Base-by-base conservation (phyloP, 2,888 invertebrate genomes). In the Drosophila suboccidentalis region DNA sequence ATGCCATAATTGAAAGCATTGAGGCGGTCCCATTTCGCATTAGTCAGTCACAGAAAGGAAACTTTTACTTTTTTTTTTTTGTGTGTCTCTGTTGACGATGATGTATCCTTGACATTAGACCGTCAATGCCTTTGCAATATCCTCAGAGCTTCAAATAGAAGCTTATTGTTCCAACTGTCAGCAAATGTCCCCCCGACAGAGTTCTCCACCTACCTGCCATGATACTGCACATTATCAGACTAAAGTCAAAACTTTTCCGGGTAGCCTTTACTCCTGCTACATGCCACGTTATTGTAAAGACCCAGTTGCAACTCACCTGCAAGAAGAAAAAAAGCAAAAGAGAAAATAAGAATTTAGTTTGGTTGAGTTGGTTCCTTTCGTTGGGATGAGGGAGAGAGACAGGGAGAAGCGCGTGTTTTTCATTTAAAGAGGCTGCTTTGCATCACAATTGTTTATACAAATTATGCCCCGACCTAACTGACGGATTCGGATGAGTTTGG, bases 381-480 rank as follows among this genome's bases (percentile, higher is more conserved):
- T 9, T 26, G 8, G 13, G 22, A 8, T 44, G 8, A 26, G 22
- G 5, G 4, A 3, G 4, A 26, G 22, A 36, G 2, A 8, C 29
- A 29, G 2, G 8, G 3, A 26, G 17, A 38, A 65, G 83, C 72
- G 75, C 87, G 84, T 83, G 82, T 75, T 83, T 86, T 77, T 69
- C 78, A 82, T 83, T 78, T 81, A 78, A 82, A 82, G 67, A 75
- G 68, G 78, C 84, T 84, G 75, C 72, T 81, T 83, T 80, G 78
- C 81, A 82, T 87, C 69, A 84, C 84, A 83, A 71, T 71, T 81
- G 78, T 69, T 84, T 66, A 64, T 64, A 81, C 70, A 71, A 82
- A 83, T 75, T 83, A 80, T 73, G 58, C 29, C 6, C 39, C 13
- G 66, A 46, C 71, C 64, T 64, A 70, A 36, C 54, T 55, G 44